Evolutionary conservation across 2,113 vertebrate genomes (phyloP).

Genomic region (Danionella cerebrum): DNA sequence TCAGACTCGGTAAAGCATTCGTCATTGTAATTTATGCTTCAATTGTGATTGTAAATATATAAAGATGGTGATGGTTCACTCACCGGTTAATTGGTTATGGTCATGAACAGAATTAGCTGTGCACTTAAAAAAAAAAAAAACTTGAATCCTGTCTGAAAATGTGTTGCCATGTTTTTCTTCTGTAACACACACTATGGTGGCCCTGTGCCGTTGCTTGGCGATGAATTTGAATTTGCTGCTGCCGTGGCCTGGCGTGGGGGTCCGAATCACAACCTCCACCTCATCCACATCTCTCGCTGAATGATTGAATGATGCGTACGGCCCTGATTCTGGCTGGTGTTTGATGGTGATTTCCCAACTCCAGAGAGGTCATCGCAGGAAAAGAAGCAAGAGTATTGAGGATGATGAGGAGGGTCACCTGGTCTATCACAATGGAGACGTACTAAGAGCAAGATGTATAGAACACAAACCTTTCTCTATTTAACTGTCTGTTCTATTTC

Average conservation of each 20-base stretch:
- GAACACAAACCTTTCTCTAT: constrained; percentile 59
- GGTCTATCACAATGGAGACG: constrained; percentile 81
- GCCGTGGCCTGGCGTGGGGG: constrained; percentile 69
- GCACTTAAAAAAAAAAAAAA: constrained; percentile 49
- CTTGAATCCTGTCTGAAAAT: constrained; percentile 81
- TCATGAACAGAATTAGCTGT: constrained; percentile 6
- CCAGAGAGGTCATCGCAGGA: constrained; percentile 66
- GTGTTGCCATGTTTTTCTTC: constrained; percentile 89
- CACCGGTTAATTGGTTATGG: constrained; percentile 47
- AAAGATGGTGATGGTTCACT: no score
- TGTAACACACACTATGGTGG: constrained; percentile 84
- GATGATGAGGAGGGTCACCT: constrained; percentile 89
- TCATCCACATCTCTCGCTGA: constrained; percentile 59
- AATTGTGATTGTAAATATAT: background rate
- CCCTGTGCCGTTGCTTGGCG: constrained; percentile 84
- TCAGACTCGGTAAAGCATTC: constrained; percentile 67
- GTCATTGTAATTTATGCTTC: background rate
- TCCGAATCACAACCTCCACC: constrained; percentile 52
- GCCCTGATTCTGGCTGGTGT: constrained; percentile 70
- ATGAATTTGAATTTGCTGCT: constrained; percentile 90
- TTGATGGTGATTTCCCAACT: constrained; percentile 54
- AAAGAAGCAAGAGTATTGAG: constrained; percentile 71
- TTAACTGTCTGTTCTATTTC: constrained; percentile 58
- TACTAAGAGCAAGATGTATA: constrained; percentile 84
- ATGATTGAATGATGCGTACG: constrained; percentile 70